Conservation (phyloP, 2,888 invertebrate species). For the Thalpophila matura region DNA sequence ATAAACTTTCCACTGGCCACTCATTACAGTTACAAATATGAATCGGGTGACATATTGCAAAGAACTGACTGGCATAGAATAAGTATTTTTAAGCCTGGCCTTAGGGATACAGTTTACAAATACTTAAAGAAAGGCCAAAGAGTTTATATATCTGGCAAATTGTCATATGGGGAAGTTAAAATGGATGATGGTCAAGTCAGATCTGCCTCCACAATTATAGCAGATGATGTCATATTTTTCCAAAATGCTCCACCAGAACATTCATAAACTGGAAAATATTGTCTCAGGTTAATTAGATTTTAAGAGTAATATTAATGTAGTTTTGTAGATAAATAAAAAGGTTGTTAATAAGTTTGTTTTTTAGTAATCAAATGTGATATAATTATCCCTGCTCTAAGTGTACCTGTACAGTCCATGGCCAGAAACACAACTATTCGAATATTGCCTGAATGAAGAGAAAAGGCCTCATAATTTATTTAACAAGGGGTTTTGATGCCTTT, state of each 20-base stretch:
- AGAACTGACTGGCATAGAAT: conserved; percentile 98
- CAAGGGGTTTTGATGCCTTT: too few relatives aligned
- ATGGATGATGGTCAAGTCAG: conserved; percentile 94
- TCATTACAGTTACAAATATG: conserved; percentile 95
- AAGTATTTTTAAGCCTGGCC: conserved; percentile 95
- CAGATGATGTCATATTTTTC: conserved; percentile 97
- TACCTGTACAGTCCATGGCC: neutral
- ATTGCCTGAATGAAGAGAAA: too few relatives aligned
- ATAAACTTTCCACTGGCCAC: conserved; percentile 97
- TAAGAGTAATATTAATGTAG: conserved; percentile 62
- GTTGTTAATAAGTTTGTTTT: neutral
- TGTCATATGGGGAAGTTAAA: conserved; percentile 96
- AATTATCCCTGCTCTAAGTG: too few relatives aligned
- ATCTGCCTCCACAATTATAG: conserved; percentile 95
- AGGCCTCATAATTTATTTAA: too few relatives aligned
- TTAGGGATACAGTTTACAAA: conserved; percentile 95
- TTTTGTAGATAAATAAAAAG: conserved; percentile 33
- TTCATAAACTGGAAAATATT: conserved; percentile 32
- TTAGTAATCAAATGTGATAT: too few relatives aligned
- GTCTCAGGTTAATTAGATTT: conserved; percentile 58
- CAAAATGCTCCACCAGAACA: conserved; percentile 79
- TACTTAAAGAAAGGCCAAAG: conserved; percentile 96
- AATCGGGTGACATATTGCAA: conserved; percentile 95
- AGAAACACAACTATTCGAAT: too few relatives aligned
- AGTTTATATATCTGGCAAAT: conserved; percentile 95